A percentile compares a stretch with the other conserved stretches of the same genome.
Evolutionary conservation across 2,888 invertebrate genomes (phyloP).

Genomic region (Drosophila anomelani): DNA sequence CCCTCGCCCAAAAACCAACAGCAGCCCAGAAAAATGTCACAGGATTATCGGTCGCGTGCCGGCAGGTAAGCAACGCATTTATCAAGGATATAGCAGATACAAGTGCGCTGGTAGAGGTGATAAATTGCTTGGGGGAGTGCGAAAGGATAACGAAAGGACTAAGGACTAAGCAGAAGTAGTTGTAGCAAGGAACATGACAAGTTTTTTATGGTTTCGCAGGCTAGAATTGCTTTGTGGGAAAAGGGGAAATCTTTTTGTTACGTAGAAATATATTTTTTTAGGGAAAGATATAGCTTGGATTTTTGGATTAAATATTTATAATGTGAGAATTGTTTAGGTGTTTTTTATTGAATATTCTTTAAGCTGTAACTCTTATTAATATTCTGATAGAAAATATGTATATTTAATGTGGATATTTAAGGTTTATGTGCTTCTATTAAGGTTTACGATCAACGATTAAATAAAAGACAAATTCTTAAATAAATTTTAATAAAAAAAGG

Average conservation of each 20-base stretch:
- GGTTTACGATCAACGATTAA: too few relatives aligned
- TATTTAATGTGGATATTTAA: too few relatives aligned
- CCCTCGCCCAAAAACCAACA: slow-evolving; percentile 82
- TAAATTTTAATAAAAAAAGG: not conserved
- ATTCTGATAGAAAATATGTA: too few relatives aligned
- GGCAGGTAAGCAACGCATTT: slow-evolving; percentile 68
- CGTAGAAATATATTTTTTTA: not conserved
- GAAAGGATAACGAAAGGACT: slow-evolving; percentile 15
- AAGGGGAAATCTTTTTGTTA: too few relatives aligned
- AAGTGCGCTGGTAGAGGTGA: slow-evolving; percentile 9
- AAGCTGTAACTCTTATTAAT: too few relatives aligned
- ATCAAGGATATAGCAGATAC: slow-evolving; percentile 19
- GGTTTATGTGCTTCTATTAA: too few relatives aligned
- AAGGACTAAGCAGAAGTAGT: not conserved
- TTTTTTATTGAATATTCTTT: too few relatives aligned
- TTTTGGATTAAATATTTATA: too few relatives aligned
- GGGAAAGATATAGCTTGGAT: not conserved
- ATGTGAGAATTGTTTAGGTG: too few relatives aligned
- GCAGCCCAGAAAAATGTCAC: slow-evolving; percentile 83
- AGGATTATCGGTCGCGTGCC: slow-evolving; percentile 83
- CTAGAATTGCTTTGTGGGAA: not conserved
- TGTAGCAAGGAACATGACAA: slow-evolving; percentile 1
- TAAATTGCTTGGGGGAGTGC: slow-evolving; percentile 21
- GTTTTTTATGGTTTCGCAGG: not conserved
- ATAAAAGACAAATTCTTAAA: not conserved